These are phyloP conservation scores for Pantala flavescens DNA, from an alignment of 1,140 invertebrate species.

Conservation along the genomic window DNA sequence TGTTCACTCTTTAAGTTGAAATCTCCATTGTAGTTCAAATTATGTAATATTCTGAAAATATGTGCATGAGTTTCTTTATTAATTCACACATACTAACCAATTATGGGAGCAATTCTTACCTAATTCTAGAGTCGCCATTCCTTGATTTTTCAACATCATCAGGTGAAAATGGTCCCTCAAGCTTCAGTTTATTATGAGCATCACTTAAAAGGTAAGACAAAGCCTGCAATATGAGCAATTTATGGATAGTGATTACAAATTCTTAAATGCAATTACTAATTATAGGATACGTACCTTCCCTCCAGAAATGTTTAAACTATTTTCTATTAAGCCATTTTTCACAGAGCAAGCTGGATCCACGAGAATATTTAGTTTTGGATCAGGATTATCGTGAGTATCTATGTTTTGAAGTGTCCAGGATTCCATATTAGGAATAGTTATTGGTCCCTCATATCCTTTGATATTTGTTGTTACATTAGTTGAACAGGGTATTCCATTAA, in stretches of 20 bases:
- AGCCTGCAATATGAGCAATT: conserved; percentile 18
- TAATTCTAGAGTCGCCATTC: conserved; percentile 17
- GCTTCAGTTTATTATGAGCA: neutral
- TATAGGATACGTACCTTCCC: neutral
- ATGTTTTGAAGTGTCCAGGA: neutral
- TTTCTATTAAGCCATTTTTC: neutral
- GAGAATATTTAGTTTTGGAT: neutral
- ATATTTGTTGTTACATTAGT: conserved; percentile 12
- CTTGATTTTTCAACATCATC: conserved; percentile 35
- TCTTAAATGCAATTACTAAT: no score
- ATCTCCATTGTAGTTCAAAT: no score
- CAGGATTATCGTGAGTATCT: neutral
- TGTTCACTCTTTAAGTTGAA: no score
- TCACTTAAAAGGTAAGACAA: neutral
- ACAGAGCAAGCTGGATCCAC: neutral
- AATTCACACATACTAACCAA: no score
- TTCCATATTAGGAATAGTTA: neutral
- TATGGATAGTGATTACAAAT: neutral
- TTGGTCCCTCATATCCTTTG: neutral
- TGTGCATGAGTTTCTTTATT: no score
- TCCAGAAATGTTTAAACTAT: neutral
- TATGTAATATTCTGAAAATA: no score
- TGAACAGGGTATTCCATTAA: conserved; percentile 47
- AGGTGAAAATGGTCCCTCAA: neutral
- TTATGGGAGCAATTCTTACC: no score